These are phyloP conservation scores for Eristalis tenax DNA, from an alignment of 2,888 invertebrate genomes.

Conservation along the genomic window DNA sequence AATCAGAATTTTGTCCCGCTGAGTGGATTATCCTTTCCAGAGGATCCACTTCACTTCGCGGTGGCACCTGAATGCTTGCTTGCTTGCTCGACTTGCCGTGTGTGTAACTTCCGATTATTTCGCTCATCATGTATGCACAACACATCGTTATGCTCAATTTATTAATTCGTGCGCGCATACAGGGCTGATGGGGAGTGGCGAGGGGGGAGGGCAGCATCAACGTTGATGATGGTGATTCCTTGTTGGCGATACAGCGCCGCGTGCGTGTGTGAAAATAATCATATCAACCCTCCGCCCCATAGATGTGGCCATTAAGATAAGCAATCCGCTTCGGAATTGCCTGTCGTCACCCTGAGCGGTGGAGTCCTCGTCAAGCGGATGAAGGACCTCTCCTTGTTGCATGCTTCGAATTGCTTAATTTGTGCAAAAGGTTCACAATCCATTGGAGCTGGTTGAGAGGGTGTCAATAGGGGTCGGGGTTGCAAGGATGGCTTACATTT, in stretches of 20 bases:
- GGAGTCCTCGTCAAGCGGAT: neutral
- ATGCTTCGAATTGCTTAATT: conserved; percentile 51
- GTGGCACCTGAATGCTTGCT: conserved; percentile 27
- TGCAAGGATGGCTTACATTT: neutral
- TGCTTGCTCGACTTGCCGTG: neutral
- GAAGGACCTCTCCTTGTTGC: conserved; percentile 39
- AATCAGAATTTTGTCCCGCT: conserved; percentile 23
- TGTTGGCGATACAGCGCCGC: too few species aligned
- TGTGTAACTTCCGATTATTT: conserved; percentile 43
- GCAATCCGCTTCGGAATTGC: conserved; percentile 4
- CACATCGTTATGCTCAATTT: conserved; percentile 45
- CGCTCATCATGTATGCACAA: conserved; percentile 52
- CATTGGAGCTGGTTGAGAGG: neutral
- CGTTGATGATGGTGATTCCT: conserved; percentile 13
- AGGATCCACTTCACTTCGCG: neutral
- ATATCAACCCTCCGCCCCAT: conserved; percentile 5
- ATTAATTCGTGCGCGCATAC: conserved; percentile 42
- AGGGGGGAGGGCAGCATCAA: too few species aligned
- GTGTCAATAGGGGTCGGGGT: neutral
- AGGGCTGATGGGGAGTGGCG: neutral
- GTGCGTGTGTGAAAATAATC: conserved; percentile 25
- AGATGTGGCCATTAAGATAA: conserved; percentile 49
- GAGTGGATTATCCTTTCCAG: conserved; percentile 36
- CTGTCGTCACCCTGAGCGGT: neutral
- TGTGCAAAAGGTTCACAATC: conserved; percentile 38